Evolutionary conservation across 2,797 vertebrate species (phyloP).

Genomic region (Helostoma temminkii): DNA sequence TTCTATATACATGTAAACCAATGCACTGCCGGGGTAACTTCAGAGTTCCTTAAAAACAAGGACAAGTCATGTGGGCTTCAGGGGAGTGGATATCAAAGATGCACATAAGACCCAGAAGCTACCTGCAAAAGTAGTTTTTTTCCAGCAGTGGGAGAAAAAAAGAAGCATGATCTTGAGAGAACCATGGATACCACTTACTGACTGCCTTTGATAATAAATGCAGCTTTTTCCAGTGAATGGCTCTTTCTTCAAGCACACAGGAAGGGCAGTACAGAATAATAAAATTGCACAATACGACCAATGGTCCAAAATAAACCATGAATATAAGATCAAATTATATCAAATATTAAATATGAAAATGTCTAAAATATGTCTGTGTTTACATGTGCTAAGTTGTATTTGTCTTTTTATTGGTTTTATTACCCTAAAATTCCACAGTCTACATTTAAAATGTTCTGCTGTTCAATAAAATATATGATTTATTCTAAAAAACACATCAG

Average conservation of each 20-base stretch:
- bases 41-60: constrained; percentile 66
- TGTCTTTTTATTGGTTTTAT: neutral
- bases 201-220: constrained; percentile 69
- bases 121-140: constrained; percentile 42
- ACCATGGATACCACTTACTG: constrained; percentile 62
- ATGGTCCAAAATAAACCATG: constrained; percentile 9
- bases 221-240: constrained; percentile 41
- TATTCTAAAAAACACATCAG: constrained; percentile 4
- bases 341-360: constrained; percentile 24
- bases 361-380: constrained; percentile 12
- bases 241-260: constrained; percentile 44
- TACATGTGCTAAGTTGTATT: too few relatives aligned
- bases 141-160: constrained; percentile 26
- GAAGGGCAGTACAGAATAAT: constrained; percentile 53
- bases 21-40: constrained; percentile 57
- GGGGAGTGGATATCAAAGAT: constrained; percentile 53
- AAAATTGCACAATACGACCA: constrained; percentile 10
- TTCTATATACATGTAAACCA: constrained; percentile 48
- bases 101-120: constrained; percentile 62
- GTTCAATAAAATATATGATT: constrained; percentile 2
- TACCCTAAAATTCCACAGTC: neutral
- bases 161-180: constrained; percentile 40
- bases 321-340: constrained; percentile 16
- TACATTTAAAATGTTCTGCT: neutral
- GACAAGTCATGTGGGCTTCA: constrained; percentile 59